Percentiles rank a stretch among this genome's conserved stretches.
These are phyloP conservation scores for Buteo buteo DNA, from an alignment of 2,113 vertebrate genomes.

Conservation along the genomic window DNA sequence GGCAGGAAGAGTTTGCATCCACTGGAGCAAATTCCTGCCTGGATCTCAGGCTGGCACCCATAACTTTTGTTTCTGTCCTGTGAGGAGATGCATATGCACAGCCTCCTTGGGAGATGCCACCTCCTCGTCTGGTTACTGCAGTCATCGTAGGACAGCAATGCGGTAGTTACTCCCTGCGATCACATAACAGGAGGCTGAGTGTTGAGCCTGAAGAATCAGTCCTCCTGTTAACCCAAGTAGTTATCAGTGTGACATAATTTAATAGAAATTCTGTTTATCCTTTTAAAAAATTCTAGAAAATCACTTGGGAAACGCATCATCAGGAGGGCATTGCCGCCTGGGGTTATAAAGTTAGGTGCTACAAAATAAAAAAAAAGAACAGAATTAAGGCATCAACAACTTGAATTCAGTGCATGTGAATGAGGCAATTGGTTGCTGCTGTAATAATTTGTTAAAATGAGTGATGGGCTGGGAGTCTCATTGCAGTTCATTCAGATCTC, in stretches of 20 bases:
- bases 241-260: neutral
- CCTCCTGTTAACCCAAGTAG: neutral
- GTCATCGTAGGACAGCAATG: fast-evolving
- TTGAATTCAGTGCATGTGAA: neutral
- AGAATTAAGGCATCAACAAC: neutral
- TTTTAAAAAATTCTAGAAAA: neutral
- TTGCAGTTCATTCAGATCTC: neutral
- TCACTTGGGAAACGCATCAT: neutral
- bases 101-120: neutral
- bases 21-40: neutral
- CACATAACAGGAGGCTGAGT: neutral
- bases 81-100: neutral
- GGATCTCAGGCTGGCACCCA: neutral
- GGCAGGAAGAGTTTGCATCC: neutral
- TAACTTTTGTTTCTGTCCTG: neutral
- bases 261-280: neutral
- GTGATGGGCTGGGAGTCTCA: neutral
- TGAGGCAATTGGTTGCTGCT: neutral
- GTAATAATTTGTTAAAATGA: neutral
- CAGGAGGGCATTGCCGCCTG: neutral
- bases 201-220: neutral
- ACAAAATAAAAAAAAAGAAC: neutral
- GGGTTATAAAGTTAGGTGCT: neutral
- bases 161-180: neutral
- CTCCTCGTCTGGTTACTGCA: neutral